A percentile compares a stretch with the other conserved stretches of the same genome.
These are phyloP conservation scores for Coturnix japonica DNA, from an alignment of 2,113 vertebrate species.

Conservation along the genomic window DNA sequence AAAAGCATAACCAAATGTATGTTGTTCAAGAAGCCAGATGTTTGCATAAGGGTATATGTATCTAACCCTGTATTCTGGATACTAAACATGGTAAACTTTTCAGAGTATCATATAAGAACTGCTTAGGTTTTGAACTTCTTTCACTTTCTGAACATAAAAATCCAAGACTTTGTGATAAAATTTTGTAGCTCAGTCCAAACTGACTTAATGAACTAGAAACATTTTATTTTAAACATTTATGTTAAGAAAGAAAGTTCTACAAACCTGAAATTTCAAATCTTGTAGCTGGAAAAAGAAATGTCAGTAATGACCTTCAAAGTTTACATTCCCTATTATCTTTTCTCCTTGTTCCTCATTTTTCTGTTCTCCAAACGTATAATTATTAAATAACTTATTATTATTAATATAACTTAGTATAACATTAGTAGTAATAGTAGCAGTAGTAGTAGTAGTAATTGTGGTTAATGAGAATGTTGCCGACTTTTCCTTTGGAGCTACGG, in stretches of 20 bases:
- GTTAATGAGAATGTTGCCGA: neutral
- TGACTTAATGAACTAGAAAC: neutral
- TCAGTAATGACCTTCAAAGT: neutral
- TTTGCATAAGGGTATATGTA: neutral
- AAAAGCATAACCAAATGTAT: neutral
- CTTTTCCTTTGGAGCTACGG: no score
- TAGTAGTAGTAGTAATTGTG: neutral
- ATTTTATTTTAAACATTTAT: neutral
- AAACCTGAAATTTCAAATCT: neutral
- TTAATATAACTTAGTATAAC: no score
- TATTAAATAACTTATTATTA: neutral
- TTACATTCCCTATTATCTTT: neutral
- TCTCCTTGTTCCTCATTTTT: neutral
- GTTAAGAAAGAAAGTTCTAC: neutral
- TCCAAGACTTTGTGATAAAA: neutral
- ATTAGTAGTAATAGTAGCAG: no score
- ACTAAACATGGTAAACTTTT: neutral
- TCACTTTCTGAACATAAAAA: neutral
- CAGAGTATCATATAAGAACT: neutral
- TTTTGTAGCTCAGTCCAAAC: neutral
- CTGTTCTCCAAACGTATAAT: neutral
- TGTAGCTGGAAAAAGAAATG: neutral
- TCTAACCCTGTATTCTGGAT: neutral
- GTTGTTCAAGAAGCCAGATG: neutral
- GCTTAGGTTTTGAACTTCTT: neutral